Evolutionary conservation across 2,797 vertebrate species (phyloP), one percentile per base, ranked within the genome.

Genomic region (Spinus pinus): DNA sequence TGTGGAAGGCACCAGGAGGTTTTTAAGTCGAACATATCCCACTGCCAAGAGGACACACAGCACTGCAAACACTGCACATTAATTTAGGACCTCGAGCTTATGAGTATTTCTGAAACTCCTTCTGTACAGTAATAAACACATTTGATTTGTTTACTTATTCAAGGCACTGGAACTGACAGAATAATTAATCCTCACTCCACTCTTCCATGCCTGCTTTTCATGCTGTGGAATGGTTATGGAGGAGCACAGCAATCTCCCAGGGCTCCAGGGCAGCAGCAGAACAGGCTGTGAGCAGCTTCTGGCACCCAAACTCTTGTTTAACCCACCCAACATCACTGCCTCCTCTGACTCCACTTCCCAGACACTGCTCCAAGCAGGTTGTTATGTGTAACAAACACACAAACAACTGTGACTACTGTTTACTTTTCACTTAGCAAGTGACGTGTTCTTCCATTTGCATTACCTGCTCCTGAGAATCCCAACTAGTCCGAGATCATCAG

Each of bases 401-500:
- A 23, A 70, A 74, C 81, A 72, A 39, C 31, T 5, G 37, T 14
- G 41, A 75, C 39, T 16, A 5, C 65, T 79, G 72, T 95, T 93
- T 92, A 74, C 66, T 86, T 70, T 28, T 20, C 80, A 77, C 82
- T 66, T 18, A 18, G 54, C 82, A 41, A 86, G 66, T 28, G 91
- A 75, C 47, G 85, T 83, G 85, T 28, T 75, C 49, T 25, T 13
- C 24, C 51, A 90, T 83, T 81, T 64, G 87, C 85, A 81, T 91
- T 92, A 81, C 87, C 93, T 88, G 85, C 82, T 91, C 66, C 64
- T 77, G 82, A 44, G 87, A 94, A 90, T 71, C 87, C 79, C 91
- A 77, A 46, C 73, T 51, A 73, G 77, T 41, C 91, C 89, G 80
- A 91, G 80, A 88, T 82, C 70, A 70, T 86, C 70, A 9, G 80